phyloP scores from a whole-genome alignment of 2,888 invertebrate species.

The Watsonalla binaria region DNA sequence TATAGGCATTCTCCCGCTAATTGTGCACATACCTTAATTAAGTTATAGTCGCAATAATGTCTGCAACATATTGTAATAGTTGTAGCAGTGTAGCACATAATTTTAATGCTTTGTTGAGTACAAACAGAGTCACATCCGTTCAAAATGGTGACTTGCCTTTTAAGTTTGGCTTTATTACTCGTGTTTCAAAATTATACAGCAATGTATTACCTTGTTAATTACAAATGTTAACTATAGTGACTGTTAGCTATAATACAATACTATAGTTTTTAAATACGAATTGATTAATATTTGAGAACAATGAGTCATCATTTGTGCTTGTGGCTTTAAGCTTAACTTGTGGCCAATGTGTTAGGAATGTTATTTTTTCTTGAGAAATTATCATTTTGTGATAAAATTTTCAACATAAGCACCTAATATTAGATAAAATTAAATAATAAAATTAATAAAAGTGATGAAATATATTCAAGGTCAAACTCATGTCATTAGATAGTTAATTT shows the following conservation, averaged over 20 bases:
- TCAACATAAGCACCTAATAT: no score
- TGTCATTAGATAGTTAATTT: no score
- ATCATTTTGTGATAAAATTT: background rate
- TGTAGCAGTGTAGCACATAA: conserved; percentile 38
- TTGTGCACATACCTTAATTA: conserved; percentile 36
- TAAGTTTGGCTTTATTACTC: conserved; percentile 30
- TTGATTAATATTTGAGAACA: conserved; percentile 14
- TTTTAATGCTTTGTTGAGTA: conserved; percentile 69
- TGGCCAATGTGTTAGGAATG: background rate
- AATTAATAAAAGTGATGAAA: no score
- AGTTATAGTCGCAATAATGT: conserved; percentile 38
- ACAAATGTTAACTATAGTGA: background rate
- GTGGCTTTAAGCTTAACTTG: conserved; percentile 1
- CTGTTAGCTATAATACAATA: no score
- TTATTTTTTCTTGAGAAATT: background rate
- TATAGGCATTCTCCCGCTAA: conserved; percentile 31
- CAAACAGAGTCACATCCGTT: conserved; percentile 71
- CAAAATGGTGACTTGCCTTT: conserved; percentile 82
- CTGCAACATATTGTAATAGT: conserved; percentile 41
- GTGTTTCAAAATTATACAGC: conserved; percentile 6
- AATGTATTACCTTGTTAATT: background rate
- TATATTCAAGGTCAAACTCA: no score
- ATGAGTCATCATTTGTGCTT: conserved; percentile 27
- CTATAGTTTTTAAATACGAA: background rate
- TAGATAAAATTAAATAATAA: no score